Conservation (phyloP, 2,797 vertebrate species). For the Streptopelia turtur region DNA sequence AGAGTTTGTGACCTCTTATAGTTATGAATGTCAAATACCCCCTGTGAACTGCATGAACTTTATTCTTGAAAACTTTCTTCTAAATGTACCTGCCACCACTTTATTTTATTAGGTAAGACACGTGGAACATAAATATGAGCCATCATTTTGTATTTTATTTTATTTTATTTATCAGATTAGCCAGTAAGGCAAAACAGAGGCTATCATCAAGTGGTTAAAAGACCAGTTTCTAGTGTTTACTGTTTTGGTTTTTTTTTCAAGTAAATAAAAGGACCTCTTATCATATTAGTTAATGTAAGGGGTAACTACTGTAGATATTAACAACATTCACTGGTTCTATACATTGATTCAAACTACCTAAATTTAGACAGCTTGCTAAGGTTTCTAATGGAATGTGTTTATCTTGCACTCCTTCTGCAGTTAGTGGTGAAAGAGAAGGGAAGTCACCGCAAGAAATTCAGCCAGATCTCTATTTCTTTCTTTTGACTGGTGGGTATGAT, state of each 20-base stretch:
- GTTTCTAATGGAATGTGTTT: not conserved
- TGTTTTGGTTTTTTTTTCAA: not conserved
- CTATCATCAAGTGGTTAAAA: not conserved
- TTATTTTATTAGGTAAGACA: not conserved
- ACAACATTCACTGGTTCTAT: not conserved
- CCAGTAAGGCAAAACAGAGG: not conserved
- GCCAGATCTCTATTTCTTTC: not conserved
- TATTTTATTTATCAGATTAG: not conserved
- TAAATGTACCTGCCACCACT: not conserved
- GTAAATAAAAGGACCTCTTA: not conserved
- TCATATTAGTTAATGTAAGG: not conserved
- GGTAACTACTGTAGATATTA: not conserved
- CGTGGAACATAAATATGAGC: not conserved
- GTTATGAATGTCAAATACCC: not conserved
- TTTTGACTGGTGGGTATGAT: not conserved
- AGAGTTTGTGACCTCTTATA: not conserved
- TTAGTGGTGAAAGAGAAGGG: not conserved
- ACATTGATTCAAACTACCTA: not conserved
- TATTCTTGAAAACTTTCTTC: not conserved
- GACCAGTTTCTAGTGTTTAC: not conserved
- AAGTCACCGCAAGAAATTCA: not conserved
- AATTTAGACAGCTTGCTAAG: not conserved
- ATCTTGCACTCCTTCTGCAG: not conserved
- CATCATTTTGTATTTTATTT: not conserved
- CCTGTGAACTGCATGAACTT: not conserved